Evolutionary conservation across 1,140 invertebrate species (phyloP).

Genomic region (Penaeus chinensis): DNA sequence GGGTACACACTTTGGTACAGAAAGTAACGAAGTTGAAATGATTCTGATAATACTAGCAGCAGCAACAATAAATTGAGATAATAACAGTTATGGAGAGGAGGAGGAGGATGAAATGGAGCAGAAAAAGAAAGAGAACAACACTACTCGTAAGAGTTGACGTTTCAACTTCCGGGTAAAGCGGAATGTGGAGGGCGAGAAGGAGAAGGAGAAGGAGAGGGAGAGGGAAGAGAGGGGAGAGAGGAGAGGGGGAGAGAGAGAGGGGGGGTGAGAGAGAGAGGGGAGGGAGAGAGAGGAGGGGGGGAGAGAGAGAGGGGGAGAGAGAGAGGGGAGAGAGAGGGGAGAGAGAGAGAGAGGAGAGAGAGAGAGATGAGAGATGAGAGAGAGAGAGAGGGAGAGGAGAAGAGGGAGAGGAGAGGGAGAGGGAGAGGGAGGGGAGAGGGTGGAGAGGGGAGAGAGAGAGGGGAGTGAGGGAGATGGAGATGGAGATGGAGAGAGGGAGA

Average conservation of each 20-base stretch:
- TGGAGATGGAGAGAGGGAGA: no score
- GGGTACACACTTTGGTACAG: slow-evolving; percentile 18
- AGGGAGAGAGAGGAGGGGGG: not conserved
- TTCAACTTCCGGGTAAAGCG: not conserved
- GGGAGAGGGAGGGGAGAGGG: not conserved
- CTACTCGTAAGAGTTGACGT: not conserved
- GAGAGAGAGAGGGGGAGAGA: not conserved
- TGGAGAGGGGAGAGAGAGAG: not conserved
- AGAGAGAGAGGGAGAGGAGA: slow-evolving; percentile 33
- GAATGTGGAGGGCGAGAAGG: no score
- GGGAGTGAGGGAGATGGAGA: no score
- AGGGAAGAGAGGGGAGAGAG: not conserved
- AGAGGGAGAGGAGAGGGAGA: slow-evolving; percentile 6
- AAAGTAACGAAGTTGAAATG: slow-evolving; percentile 15
- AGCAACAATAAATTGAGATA: not conserved
- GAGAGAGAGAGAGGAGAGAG: slow-evolving; percentile 33
- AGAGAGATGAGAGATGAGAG: slow-evolving; percentile 13
- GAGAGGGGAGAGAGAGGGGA: not conserved
- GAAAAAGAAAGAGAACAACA: no score
- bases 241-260: not conserved
- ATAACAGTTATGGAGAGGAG: not conserved
- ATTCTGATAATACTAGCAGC: not conserved
- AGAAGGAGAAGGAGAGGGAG: no score
- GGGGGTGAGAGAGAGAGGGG: not conserved
- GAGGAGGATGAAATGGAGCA: not conserved